Evolutionary conservation across 2,888 invertebrate species (phyloP), one percentile per base, ranked within the genome.

Genomic region (Amiota communis): DNA sequence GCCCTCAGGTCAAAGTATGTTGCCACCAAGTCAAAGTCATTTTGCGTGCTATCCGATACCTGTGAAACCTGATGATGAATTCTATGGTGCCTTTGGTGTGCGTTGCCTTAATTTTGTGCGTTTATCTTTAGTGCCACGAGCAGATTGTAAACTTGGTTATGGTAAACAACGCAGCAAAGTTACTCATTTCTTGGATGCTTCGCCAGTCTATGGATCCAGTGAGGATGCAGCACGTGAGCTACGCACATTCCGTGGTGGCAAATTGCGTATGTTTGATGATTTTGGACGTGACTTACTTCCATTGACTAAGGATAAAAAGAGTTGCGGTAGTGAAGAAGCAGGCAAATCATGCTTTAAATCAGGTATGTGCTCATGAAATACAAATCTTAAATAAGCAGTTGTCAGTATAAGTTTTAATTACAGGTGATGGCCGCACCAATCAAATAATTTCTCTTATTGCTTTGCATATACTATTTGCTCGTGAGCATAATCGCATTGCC

Each of bases 401-500:
- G 9, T 36, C 23, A 59, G 17, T 20, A 13, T 3, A 57, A 15
- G 8, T 15, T n/a, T 13, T 8, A n/a, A 49, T 67, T 72, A 1
- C 76, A 95, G 96, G 96, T 12, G 96, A 96, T 85, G 91, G 91
- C 6, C 92, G 95, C 76, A 93, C 93, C 1, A 96, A 96, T 89
- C 95, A 95, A 87, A 93, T 95, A 80, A 93, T 95, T 10, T 94
- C 95, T 0, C 90, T 96, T 63, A 93, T 94, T 0, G 92, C 93
- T 0, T 84, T 96, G 0, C 96, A 96, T 79, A 93, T 93, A 0
- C 83, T 96, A 9, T 93, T 95, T 86, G 92, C 94, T 17, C 91
- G 96, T 48, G 96, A 96, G 83, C 96, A 96, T 88, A 97, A 96
- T 88, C 92, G 95, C 0, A 85, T 96, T 1, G 95, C 95, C 0